phyloP scores from a whole-genome alignment of 2,113 vertebrate species.

The Gadus chalcogrammus region DNA sequence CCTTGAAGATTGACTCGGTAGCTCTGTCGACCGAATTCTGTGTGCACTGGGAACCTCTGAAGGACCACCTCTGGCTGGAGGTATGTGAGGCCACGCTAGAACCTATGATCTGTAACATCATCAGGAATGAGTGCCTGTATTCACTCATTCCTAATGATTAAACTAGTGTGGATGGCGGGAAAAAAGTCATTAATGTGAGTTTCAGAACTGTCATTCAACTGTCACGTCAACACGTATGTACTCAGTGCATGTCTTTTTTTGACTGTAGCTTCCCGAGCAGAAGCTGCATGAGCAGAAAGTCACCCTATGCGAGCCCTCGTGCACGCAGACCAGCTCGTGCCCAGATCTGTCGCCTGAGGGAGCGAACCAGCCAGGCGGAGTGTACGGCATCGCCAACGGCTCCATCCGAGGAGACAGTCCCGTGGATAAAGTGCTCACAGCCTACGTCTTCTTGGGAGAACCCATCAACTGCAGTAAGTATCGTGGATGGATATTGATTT shows the following conservation, averaged over 20 bases:
- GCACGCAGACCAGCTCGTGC: constrained; percentile 50
- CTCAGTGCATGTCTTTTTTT: too few relatives aligned
- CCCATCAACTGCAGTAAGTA: constrained; percentile 56
- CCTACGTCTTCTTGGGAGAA: constrained; percentile 5
- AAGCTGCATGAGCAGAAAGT: not conserved
- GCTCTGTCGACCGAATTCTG: constrained; percentile 39
- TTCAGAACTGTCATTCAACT: too few relatives aligned
- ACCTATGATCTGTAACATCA: too few relatives aligned
- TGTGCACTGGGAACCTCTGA: constrained; percentile 68
- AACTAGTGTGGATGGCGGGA: too few relatives aligned
- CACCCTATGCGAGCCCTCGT: constrained; percentile 41
- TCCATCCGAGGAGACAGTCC: accelerated
- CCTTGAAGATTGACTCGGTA: accelerated
- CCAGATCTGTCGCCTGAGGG: constrained; percentile 26
- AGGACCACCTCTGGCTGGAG: constrained; percentile 60
- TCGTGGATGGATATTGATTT: not conserved
- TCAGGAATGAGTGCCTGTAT: too few relatives aligned
- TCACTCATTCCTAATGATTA: too few relatives aligned
- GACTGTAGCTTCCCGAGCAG: constrained; percentile 16
- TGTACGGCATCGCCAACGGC: constrained; percentile 42
- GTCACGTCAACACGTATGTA: too few relatives aligned
- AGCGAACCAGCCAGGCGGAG: accelerated
- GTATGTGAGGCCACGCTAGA: constrained; percentile 17
- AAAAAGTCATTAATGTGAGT: too few relatives aligned
- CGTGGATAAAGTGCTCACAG: accelerated